Evolutionary conservation across 1,140 invertebrate species (phyloP), one percentile per base, ranked within the genome.

Genomic region (Dinoponera quadriceps): DNA sequence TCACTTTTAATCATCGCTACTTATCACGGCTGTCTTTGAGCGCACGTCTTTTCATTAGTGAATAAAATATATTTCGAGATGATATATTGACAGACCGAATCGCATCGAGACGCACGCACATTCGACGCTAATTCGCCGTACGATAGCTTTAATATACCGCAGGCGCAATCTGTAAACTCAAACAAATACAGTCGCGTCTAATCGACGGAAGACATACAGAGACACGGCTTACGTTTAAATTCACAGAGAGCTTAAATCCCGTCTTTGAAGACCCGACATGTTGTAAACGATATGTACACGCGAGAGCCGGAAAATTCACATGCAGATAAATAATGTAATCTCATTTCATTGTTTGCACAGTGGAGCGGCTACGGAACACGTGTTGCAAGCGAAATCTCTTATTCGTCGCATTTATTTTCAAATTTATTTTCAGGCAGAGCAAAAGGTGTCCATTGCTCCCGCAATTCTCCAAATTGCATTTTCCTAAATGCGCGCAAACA

Each of bases 101-200:
- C 57, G 20, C 18, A 65, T 74, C 18, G 27, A 57, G 33, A 73
- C 48, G 25, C 38, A 48, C 44, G 29, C 65, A 83, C 65, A 49
- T 77, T 48, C 72, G 71, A 86, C 51, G 84, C 81, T 85, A 88
- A 89, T 89, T 89, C 82, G 74, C 81, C 81, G 83, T 84, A 81
- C 88, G 80, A 85, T 82, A 83, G 84, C 72, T 86, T 71, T 89
- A 89, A 89, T 88, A 84, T 60, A 80, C 87, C 49, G 65, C 75
- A 88, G 87, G 84, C 60, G 84, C 88, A 89, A 89, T 89, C 87
- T 77, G 88, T 86, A 88, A 89, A 89, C 88, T 89, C 88, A 89
- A 89, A 89, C 84, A 89, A 82, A 51, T 80, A 75, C 60, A 75
- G 88, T 88, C 82, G 49, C 78, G 38, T 88, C 87, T 88, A 88